A percentile compares a stretch with the other conserved stretches of the same genome.
phyloP scores from a whole-genome alignment of 2,797 vertebrate genomes.

The Tragelaphus oryx region DNA sequence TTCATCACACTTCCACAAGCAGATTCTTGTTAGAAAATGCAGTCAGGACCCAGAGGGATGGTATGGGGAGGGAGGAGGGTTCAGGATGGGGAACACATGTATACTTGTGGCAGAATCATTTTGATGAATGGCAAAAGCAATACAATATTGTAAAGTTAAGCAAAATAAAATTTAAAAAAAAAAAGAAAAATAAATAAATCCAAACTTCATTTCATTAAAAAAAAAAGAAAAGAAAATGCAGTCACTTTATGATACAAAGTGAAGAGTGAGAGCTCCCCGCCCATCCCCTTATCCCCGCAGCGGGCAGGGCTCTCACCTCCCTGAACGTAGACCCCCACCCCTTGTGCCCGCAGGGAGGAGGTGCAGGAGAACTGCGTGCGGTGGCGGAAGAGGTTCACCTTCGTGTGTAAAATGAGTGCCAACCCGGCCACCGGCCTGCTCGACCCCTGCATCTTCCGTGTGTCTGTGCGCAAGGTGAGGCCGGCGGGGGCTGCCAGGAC shows the following conservation, averaged over 20 bases:
- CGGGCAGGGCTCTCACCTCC: neutral
- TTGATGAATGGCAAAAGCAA: no score
- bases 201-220: no score
- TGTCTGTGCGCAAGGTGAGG: conserved; percentile 95
- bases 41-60: neutral
- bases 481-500: neutral
- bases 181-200: no score
- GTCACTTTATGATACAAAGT: neutral
- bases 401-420: conserved; percentile 95
- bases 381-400: conserved; percentile 94
- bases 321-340: neutral
- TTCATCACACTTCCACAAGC: neutral
- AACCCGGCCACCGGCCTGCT: conserved; percentile 91
- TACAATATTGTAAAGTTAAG: no score
- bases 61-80: no score
- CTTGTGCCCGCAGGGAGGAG: conserved; percentile 85
- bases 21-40: neutral
- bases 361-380: conserved; percentile 95
- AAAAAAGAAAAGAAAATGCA: neutral
- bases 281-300: neutral
- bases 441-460: conserved; percentile 93
- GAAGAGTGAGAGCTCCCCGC: neutral
- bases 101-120: no score
- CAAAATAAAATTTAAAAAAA: no score
- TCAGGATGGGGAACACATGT: no score